Percentiles rank a stretch among this genome's conserved stretches.
These are phyloP conservation scores for Ophonus ardosiacus DNA, from an alignment of 2,888 invertebrate genomes.

Conservation along the genomic window DNA sequence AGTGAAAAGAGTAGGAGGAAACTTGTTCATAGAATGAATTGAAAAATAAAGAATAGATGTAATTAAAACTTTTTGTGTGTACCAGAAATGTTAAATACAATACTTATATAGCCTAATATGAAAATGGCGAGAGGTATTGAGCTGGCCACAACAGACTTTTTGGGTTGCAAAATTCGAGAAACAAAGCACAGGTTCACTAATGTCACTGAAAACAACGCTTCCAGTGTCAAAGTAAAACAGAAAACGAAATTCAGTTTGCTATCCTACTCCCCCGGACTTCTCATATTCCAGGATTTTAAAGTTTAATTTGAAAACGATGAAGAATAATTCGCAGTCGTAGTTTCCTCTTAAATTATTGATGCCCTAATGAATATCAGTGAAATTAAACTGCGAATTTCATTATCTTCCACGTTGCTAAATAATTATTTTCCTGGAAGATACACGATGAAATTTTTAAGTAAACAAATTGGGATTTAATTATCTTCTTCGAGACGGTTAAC, in stretches of 20 bases:
- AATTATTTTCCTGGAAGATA: conserved; percentile 18
- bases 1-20: no score
- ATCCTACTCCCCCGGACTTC: not conserved
- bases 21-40: no score
- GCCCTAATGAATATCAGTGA: conserved; percentile 25
- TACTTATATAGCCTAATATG: no score
- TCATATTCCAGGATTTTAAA: not conserved
- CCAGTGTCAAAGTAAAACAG: conserved; percentile 7
- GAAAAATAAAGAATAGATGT: no score
- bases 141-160: no score
- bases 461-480: conserved; percentile 22
- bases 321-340: conserved; percentile 19
- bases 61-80: no score
- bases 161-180: not conserved
- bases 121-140: no score
- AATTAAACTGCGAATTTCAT: conserved; percentile 35
- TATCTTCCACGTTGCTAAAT: conserved; percentile 11
- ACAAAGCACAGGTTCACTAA: not conserved
- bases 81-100: no score
- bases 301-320: conserved; percentile 33
- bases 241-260: not conserved
- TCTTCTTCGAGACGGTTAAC: not conserved
- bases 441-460: conserved; percentile 13
- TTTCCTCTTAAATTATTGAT: conserved; percentile 34
- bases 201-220: not conserved